Base-by-base conservation (phyloP, 1,140 invertebrate genomes). In the Tenebrio molitor region DNA sequence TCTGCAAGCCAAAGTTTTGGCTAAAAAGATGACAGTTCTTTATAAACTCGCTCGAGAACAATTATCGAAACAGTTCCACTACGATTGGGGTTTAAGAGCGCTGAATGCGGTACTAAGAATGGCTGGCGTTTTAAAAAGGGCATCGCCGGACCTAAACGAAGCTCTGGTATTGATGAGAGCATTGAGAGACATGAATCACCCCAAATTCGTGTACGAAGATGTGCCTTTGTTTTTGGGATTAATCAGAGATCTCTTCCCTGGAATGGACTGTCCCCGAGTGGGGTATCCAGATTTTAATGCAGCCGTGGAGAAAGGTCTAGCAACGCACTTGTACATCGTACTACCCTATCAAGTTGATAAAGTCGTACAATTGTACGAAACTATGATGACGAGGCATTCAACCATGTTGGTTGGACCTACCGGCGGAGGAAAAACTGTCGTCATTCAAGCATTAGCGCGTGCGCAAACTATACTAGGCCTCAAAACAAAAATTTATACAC, bases 331-430 rank as follows among this genome's bases (percentile, higher is more conserved):
- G n/a, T 95, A 92, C 76, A 87, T 91, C 19, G 73, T 94, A n/a
- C 79, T 95, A 29, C 83, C 90, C 3, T 87, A 92, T 75, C 95
- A 97, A 88, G 91, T 94, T 76, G 81, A 81, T 62, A 80, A 81
- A 73, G 78, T 97, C 12, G 89, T 96, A 23, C 95, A 97, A 84
- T 79, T 97, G 78, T 96, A 96, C 79, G 94, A 97, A 84, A 95
- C 94, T 1, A 96, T 97, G 94, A 93, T 94, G 91, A 96, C 93
- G 0, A 88, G 94, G 39, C 95, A 97, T 83, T 95, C 93, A 16
- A 92, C 91, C 6, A 97, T 97, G 94, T 79, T 97, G 29, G 92
- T 97, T 5, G 96, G 95, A 0, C 95, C 95, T 15, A 96, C 95
- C 16, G 94, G 95, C 42, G 94, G 94, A 29, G 95, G 95, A 12